Conservation (phyloP, 2,888 invertebrate genomes). For the Notodonta ziczac region DNA sequence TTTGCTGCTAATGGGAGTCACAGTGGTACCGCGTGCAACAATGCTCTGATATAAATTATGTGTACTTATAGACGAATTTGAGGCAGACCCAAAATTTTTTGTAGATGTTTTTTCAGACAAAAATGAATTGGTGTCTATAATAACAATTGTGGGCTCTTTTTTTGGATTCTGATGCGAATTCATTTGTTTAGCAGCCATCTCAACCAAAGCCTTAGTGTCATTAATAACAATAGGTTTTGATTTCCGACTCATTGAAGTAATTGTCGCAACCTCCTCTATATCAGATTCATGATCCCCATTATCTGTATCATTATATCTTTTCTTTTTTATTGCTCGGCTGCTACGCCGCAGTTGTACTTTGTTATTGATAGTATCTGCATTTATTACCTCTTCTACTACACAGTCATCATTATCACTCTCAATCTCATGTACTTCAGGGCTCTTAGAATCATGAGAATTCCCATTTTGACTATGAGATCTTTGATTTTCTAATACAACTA, state of each 20-base stretch:
- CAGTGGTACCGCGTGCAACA: conserved; percentile 69
- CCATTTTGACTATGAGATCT: conserved; percentile 53
- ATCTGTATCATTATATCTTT: conserved; percentile 81
- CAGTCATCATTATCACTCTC: conserved; percentile 79
- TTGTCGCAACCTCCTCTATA: conserved; percentile 86
- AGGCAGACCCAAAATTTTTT: conserved; percentile 43
- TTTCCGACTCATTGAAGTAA: conserved; percentile 79
- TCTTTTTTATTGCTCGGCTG: conserved; percentile 79
- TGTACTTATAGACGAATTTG: conserved; percentile 66
- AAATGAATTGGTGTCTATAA: conserved; percentile 89
- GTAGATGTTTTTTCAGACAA: conserved; percentile 86
- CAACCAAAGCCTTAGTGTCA: conserved; percentile 88
- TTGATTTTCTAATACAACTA: conserved; percentile 56
- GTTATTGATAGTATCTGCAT: conserved; percentile 37
- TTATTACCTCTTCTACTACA: conserved; percentile 51
- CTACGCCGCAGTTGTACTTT: conserved; percentile 60
- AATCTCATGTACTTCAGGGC: conserved; percentile 71
- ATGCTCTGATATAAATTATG: conserved; percentile 87
- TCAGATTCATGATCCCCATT: conserved; percentile 86
- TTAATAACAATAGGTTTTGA: conserved; percentile 86
- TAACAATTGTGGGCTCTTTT: conserved; percentile 90
- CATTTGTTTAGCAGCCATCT: conserved; percentile 86
- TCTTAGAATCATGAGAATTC: conserved; percentile 44
- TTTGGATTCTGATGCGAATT: conserved; percentile 66
- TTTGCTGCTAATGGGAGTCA: conserved; percentile 65